Evolutionary conservation across 2,797 vertebrate genomes (phyloP).

Genomic region (Fistularia tabacaria): DNA sequence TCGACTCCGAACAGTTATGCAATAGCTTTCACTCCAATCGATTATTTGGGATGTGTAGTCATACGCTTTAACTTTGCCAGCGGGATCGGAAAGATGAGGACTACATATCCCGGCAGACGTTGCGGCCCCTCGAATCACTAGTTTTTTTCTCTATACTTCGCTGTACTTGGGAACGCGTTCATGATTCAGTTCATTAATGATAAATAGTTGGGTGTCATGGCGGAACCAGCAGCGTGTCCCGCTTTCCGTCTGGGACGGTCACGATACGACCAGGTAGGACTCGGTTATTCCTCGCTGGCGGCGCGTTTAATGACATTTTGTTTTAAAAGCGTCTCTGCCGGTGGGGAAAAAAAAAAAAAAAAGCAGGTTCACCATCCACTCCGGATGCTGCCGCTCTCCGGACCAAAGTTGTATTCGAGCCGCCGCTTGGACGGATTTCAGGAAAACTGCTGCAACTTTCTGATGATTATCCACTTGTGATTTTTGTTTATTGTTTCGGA

Average conservation of each 20-base stretch:
- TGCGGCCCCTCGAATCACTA: constrained; percentile 54
- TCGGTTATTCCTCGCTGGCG: not conserved
- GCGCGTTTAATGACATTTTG: constrained; percentile 22
- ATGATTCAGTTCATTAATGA: constrained; percentile 68
- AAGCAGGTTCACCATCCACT: no score
- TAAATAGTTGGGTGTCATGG: constrained; percentile 71
- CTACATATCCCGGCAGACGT: constrained; percentile 66
- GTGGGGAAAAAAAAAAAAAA: not conserved
- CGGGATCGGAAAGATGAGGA: constrained; percentile 25
- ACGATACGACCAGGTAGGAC: constrained; percentile 86
- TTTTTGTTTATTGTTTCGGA: no score
- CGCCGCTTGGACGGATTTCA: no score
- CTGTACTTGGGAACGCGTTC: constrained; percentile 55
- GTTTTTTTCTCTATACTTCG: constrained; percentile 64
- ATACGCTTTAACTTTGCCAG: constrained; percentile 48
- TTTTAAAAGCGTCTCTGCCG: constrained; percentile 15
- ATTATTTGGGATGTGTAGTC: constrained; percentile 64
- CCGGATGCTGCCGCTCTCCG: no score
- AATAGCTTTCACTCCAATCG: constrained; percentile 49
- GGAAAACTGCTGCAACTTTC: no score
- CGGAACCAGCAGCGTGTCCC: constrained; percentile 76
- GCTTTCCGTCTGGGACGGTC: constrained; percentile 86
- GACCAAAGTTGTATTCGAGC: no score
- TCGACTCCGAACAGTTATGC: constrained; percentile 55
- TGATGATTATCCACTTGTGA: no score